A percentile compares a stretch with the other conserved stretches of the same genome.
phyloP scores from a whole-genome alignment of 35 echinoderm and acorn worm species.

The Ophioderma brevispina region DNA sequence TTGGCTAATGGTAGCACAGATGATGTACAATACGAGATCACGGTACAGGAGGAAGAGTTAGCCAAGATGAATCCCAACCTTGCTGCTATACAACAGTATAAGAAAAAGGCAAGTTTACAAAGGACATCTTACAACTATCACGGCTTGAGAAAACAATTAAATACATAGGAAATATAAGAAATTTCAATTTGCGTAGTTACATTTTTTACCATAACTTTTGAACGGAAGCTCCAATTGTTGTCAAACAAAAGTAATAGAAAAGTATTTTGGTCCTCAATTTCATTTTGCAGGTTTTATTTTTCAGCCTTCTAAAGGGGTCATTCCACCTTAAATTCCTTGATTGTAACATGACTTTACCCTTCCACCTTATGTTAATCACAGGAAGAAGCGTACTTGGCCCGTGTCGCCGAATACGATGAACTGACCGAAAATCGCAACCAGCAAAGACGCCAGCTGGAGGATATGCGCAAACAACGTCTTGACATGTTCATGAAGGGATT shows the following conservation, averaged over 20 bases:
- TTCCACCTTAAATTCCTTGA: background rate
- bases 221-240: too few species aligned
- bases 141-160: too few species aligned
- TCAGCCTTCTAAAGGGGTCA: background rate
- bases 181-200: too few species aligned
- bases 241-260: too few species aligned
- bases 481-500: constrained; percentile 99
- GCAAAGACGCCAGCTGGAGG: constrained; percentile 75
- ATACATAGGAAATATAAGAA: too few species aligned
- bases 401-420: constrained; percentile 91
- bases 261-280: background rate
- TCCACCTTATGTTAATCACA: too few species aligned
- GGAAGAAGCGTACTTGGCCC: constrained; percentile 89
- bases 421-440: constrained; percentile 85
- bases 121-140: too few species aligned
- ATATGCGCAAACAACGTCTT: constrained; percentile 90
- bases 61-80: constrained; percentile 93
- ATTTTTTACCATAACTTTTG: too few species aligned
- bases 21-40: constrained; percentile 86
- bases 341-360: too few species aligned
- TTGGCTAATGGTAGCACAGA: constrained; percentile 48
- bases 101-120: constrained; percentile 87
- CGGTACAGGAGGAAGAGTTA: constrained; percentile 82
- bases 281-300: background rate
- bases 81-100: constrained; percentile 94